Evolutionary conservation across 2,888 invertebrate genomes (phyloP), one percentile per base, ranked within the genome.

Genomic region (Ornithoptera priamus): DNA sequence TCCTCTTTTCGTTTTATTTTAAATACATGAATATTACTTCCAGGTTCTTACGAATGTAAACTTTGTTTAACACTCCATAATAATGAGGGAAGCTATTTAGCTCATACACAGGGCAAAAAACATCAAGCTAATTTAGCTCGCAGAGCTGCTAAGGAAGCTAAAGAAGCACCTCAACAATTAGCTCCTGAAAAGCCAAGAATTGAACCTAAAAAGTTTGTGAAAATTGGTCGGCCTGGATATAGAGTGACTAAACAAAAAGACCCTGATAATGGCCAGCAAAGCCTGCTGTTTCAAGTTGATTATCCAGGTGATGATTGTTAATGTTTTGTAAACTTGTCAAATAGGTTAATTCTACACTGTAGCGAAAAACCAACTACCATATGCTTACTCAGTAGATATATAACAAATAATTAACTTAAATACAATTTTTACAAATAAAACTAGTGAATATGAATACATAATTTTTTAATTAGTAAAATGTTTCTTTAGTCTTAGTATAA

Each of bases 81-180:
- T 86, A 99, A 99, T 90, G 99, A 99, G 89, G 99, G 99, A 2
- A 99, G 99, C 81, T 99, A 99, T 85, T 93, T 99, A 82, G 99
- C 99, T 7, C 99, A 99, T 83, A 99, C 99, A 0, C 99, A 99
- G 89, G 99, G 99, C 36, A 99, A 99, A 85, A 99, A 99, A 81
- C 99, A 99, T 96, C 99, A 99, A 86, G 98, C 99, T 5, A 99
- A 99, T 89, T 93, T 99, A 76, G 99, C 99, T 1, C 94, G 99
- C 50, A 94, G 99, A 87, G 99, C 99, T 57, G 99, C 99, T 0
- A 99, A 99, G 84, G 99, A 99, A 90, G 99, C 99, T 0, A 99
- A 98, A 81, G 99, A 99, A 89, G 96, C 99, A 1, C 99, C 99
- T 0, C 96, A 97, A 68, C 96, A 98, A 84, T 94, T 99, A 65